Evolutionary conservation across 1,140 invertebrate species (phyloP), one percentile per base, ranked within the genome.

Genomic region (Aphelenchoides besseyi): DNA sequence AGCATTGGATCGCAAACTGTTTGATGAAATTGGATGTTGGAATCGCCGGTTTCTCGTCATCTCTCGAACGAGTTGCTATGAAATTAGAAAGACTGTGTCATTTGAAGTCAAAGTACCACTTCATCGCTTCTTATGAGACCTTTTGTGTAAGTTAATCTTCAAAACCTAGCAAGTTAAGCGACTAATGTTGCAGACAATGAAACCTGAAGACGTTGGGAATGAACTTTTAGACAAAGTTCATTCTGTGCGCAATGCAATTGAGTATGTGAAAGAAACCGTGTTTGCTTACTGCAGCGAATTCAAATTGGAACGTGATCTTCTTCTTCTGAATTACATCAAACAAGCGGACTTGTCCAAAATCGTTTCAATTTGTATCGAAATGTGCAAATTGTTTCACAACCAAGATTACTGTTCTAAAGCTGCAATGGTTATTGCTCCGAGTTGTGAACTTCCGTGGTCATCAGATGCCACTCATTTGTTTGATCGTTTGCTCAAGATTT

Each of bases 381-480:
- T 59, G 55, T 59, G 55, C 55, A 59, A 59, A 23, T 28, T 29
- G 55, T 59, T 59, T 33, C 5, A 5, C 55, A 59, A 59, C 18
- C 5, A 28, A 8, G 55, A 59, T 33, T 59, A 8, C 55, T 18
- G 55, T 33, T 5, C 55, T 33, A 18, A 59, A 59, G 55, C 55
- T 33, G 55, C 55, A 8, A 59, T 59, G 55, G 23, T 59, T 5
- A 59, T 59, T 33, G 55, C 55, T 5, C 55, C 55, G 18, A 29
- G 26, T 28, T 18, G 55, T 33, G 5, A 28, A 33, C 18, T 59
- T 5, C 55, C 55, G 5, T 59, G 55, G 55, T 59, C 55, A 8
- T 23, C 55, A 28, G 55, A 59, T 16, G 23, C 23, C 5, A 59
- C 5, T 33, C 26, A 59, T 8, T 23, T 59, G 5, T 59, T 59